These are phyloP conservation scores for Lucilia cuprina DNA, from an alignment of 1,140 invertebrate genomes.

Conservation along the genomic window DNA sequence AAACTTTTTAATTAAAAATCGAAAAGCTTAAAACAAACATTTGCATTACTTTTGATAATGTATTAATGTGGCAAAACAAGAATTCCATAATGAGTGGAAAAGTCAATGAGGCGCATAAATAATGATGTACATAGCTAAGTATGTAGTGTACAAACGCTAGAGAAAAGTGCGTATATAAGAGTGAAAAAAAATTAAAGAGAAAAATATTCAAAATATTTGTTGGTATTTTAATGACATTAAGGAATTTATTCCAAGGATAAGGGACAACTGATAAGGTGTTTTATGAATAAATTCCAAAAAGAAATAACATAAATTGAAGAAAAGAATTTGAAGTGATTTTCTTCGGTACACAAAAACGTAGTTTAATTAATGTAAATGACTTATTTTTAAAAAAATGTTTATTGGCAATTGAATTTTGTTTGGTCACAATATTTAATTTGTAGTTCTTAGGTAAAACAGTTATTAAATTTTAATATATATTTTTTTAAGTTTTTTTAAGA, in stretches of 20 bases:
- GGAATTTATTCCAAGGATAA: not conserved
- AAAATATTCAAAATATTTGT: not conserved
- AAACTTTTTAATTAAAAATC: not conserved
- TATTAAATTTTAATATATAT: too few species aligned
- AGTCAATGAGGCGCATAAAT: not conserved
- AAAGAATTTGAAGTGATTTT: too few species aligned
- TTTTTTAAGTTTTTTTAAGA: too few species aligned
- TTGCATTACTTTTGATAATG: not conserved
- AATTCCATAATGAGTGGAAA: not conserved
- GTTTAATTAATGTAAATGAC: too few species aligned
- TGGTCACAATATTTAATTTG: too few species aligned
- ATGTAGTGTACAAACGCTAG: not conserved
- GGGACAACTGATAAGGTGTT: too few species aligned
- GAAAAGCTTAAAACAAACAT: slow-evolving; percentile 2
- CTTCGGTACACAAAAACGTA: too few species aligned
- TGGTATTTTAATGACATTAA: not conserved
- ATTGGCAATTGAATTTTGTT: too few species aligned
- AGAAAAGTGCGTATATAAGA: not conserved
- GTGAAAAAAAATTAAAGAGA: not conserved
- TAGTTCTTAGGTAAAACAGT: too few species aligned
- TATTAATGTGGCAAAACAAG: not conserved
- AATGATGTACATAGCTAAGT: not conserved
- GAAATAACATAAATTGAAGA: too few species aligned
- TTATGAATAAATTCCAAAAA: too few species aligned
- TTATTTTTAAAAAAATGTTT: too few species aligned